These are phyloP conservation scores for Nomada flava DNA, from an alignment of 2,888 invertebrate species.

Conservation along the genomic window DNA sequence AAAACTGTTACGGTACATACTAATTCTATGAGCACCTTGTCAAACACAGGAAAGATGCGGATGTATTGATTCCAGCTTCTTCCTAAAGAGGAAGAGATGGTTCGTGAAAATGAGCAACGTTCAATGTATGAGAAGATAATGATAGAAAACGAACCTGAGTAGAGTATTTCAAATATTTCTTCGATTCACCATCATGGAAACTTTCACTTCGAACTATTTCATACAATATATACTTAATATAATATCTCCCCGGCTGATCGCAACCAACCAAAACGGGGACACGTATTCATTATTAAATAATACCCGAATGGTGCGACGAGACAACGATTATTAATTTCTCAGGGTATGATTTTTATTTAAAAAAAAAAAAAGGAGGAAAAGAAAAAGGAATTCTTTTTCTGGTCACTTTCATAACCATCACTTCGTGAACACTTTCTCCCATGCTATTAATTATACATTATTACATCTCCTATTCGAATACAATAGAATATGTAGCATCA, in stretches of 20 bases:
- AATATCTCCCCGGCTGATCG: too few relatives aligned
- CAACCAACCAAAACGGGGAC: too few relatives aligned
- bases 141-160: too few relatives aligned
- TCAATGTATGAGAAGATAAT: not conserved
- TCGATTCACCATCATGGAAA: too few relatives aligned
- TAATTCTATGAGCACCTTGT: slow-evolving; percentile 39
- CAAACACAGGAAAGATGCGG: not conserved
- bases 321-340: too few relatives aligned
- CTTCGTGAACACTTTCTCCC: not conserved
- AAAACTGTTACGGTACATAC: not conserved
- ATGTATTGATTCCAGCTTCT: not conserved
- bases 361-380: not conserved
- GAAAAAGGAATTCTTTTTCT: not conserved
- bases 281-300: too few relatives aligned
- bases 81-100: not conserved
- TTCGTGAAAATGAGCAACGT: slow-evolving; percentile 6
- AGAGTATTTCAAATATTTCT: too few relatives aligned
- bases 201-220: too few relatives aligned
- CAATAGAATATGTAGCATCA: not conserved
- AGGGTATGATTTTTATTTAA: too few relatives aligned
- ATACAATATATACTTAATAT: too few relatives aligned
- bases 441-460: not conserved
- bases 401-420: slow-evolving; percentile 19
- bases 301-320: too few relatives aligned
- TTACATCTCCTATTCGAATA: not conserved